Conservation (phyloP, 2,113 vertebrate species). For the Ancistrus triradiatus region DNA sequence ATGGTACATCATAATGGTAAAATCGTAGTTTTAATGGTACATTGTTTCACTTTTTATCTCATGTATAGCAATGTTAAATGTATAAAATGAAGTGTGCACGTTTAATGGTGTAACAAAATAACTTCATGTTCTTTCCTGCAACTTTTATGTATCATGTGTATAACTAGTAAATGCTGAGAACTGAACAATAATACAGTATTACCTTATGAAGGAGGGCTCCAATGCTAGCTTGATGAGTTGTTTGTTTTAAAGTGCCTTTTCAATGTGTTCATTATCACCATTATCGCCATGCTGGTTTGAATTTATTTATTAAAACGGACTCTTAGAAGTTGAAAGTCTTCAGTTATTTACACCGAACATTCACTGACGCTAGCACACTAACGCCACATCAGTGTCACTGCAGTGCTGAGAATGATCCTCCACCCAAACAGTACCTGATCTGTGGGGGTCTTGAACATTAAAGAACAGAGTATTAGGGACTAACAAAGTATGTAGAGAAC, state of each 20-base stretch:
- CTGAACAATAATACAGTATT: slow-evolving; percentile 4
- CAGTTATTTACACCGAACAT: no score
- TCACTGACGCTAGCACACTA: no score
- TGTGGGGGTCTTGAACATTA: no score
- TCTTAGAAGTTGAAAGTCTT: no score
- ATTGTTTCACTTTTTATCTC: background rate
- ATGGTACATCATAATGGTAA: no score
- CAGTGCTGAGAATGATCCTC: no score
- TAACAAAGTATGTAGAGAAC: no score
- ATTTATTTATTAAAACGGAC: slow-evolving; percentile 35
- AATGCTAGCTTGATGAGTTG: background rate
- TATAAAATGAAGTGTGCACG: background rate
- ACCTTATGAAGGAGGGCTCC: background rate
- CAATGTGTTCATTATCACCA: slow-evolving; percentile 20
- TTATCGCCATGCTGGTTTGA: slow-evolving; percentile 28
- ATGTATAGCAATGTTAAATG: no score
- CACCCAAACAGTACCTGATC: no score
- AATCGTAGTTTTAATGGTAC: background rate
- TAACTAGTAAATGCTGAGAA: slow-evolving; percentile 1
- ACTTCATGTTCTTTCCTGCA: background rate
- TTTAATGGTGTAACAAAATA: background rate
- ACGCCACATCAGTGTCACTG: no score
- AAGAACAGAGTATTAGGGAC: no score
- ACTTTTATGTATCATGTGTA: background rate
- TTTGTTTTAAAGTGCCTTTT: slow-evolving; percentile 30